Base-by-base conservation (phyloP, 2,113 vertebrate species). In the Lampris incognitus region DNA sequence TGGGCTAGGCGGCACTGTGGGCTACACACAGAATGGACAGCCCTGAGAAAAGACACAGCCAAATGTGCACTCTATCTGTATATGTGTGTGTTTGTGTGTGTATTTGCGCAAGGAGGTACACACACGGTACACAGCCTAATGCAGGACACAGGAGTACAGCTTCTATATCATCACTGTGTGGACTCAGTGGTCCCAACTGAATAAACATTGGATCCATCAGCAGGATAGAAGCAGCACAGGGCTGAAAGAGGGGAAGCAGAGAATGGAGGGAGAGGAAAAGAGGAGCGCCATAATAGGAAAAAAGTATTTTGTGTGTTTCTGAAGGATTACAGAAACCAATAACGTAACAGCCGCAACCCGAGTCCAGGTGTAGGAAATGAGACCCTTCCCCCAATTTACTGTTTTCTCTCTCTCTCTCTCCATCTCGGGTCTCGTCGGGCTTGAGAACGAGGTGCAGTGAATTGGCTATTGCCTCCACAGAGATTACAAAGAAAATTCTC, bases 61-160 rank as follows among this genome's bases (percentile, higher is more conserved):
- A 71, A 57, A 64, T 79, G 36, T 9, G 38, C 9, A 36, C 51
- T 54, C 56, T 54, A 38, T 46, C 49, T 65, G 44, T 46, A 65
- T 44, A n/a, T 54, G 67, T 44, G n/a, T 41, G 46, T 44, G 36
- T 24, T 36, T 13, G 8, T 40, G n/a, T 10, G 42, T 62, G 58
- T 36, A 61, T 37, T 11, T 9, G 9, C 9, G 9, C 65, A 51
- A 36, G n/a, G 40, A 38, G 46, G 50, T 48, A 66, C 10, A 2
- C 68, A 9, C 41, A 40, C 64, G 66, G 46, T 58, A 57, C 63
- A 63, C 40, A 39, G 37, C 55, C 65, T 24, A 59, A 76, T 72
- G 72, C 57, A 75, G 76, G 65, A 59, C 48, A 74, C 69, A 87
- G 78, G 88, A 84, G 85, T 89, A 78, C 80, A 90, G 82, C 36